phyloP scores from a whole-genome alignment of 2,113 vertebrate genomes.

The Poeciliopsis occidentalis region DNA sequence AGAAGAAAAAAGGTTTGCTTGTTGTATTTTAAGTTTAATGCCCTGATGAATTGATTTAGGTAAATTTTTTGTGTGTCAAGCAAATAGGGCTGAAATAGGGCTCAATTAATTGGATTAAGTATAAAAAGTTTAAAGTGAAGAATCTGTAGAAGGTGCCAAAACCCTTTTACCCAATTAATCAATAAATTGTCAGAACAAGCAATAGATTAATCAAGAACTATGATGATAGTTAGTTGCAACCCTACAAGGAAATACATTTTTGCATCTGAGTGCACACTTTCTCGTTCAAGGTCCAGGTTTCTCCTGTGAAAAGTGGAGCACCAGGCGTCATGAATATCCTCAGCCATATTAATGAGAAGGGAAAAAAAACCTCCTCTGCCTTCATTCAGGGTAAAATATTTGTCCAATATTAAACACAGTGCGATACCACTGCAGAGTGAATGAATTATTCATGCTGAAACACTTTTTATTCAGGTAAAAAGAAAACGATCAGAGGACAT shows the following conservation, averaged over 20 bases:
- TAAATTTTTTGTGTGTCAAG: background rate
- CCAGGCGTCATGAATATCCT: slow-evolving; percentile 83
- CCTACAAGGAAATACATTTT: background rate
- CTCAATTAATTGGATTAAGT: too few species aligned
- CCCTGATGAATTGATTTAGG: too few species aligned
- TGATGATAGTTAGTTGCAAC: too few species aligned
- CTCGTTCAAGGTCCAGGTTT: slow-evolving; percentile 79
- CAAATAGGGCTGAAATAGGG: background rate
- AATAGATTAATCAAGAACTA: too few species aligned
- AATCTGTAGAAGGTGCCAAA: too few species aligned
- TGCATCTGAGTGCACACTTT: background rate
- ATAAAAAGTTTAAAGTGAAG: too few species aligned
- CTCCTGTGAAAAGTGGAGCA: slow-evolving; percentile 84
- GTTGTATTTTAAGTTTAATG: too few species aligned
- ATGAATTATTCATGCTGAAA: background rate
- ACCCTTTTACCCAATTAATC: too few species aligned
- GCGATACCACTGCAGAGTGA: slow-evolving; percentile 3
- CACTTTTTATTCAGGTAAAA: slow-evolving; percentile 83
- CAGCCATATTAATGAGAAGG: slow-evolving; percentile 77
- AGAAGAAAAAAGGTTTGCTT: slow-evolving; percentile 88
- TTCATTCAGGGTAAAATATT: slow-evolving; percentile 88
- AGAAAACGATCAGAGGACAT: slow-evolving; percentile 85
- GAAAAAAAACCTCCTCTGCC: slow-evolving; percentile 89
- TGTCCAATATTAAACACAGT: background rate
- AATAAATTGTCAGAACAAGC: too few species aligned